A percentile compares a stretch with the other conserved stretches of the same genome.
Evolutionary conservation across 1,140 invertebrate species (phyloP).

Genomic region (Paralvinella palmiformis): DNA sequence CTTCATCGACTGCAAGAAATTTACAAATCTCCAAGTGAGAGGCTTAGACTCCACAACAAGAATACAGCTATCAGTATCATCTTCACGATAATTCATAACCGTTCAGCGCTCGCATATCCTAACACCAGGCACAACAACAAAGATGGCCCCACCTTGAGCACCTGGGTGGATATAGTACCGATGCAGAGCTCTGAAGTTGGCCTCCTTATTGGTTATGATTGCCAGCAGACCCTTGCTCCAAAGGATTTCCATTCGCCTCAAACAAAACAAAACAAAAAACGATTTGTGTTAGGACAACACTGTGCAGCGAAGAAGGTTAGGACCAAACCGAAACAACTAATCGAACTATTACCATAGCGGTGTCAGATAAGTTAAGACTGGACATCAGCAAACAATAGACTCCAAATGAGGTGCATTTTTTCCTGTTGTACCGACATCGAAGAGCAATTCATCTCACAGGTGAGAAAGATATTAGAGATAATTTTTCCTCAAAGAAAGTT

Average conservation of each 20-base stretch:
- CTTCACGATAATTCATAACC: not conserved
- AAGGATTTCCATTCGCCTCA: not conserved
- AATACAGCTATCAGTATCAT: not conserved
- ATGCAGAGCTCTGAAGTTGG: slow-evolving; percentile 1
- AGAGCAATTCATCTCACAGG: not conserved
- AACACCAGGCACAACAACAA: slow-evolving; percentile 2
- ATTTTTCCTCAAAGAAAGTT: not conserved
- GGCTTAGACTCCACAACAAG: not conserved
- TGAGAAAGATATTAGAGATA: not conserved
- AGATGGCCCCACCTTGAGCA: slow-evolving; percentile 9
- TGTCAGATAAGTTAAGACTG: not conserved
- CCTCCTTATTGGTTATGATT: slow-evolving; percentile 9
- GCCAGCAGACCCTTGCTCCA: not conserved
- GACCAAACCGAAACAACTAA: not conserved
- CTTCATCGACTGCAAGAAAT: not conserved
- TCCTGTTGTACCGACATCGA: not conserved
- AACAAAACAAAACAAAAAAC: not conserved
- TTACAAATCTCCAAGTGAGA: not conserved
- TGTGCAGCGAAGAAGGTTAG: not conserved
- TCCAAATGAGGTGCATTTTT: too few relatives aligned
- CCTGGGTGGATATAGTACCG: not conserved
- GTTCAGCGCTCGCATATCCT: slow-evolving; percentile 1
- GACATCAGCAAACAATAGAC: too few relatives aligned
- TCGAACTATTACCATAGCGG: not conserved
- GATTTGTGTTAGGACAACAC: not conserved